These are phyloP conservation scores for Temnothorax unifasciatus DNA, from an alignment of 2,888 invertebrate genomes.

Conservation along the genomic window DNA sequence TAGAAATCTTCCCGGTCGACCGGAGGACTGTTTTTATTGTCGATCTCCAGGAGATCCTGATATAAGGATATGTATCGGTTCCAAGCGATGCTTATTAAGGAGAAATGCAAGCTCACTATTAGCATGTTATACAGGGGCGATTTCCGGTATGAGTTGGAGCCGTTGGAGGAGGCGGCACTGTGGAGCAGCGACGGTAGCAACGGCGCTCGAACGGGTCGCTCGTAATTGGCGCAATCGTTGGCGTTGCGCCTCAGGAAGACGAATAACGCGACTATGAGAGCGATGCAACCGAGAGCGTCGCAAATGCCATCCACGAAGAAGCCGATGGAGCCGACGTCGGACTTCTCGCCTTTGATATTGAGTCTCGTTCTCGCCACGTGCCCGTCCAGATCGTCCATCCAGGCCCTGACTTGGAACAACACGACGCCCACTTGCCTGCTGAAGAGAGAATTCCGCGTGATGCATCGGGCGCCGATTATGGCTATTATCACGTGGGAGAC, in stretches of 20 bases:
- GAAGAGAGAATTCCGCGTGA: not conserved
- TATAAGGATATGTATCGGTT: not conserved
- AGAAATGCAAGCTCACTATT: not conserved
- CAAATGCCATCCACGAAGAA: not conserved
- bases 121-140: not conserved
- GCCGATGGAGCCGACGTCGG: not conserved
- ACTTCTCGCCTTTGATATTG: not conserved
- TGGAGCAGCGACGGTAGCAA: not conserved
- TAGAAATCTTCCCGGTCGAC: not conserved
- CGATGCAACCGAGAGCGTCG: not conserved
- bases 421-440: not conserved
- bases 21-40: not conserved
- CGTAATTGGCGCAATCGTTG: not conserved
- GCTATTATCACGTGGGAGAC: not conserved
- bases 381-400: slow-evolving; percentile 95
- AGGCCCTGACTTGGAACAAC: slow-evolving; percentile 84
- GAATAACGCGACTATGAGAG: not conserved
- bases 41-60: not conserved
- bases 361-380: slow-evolving; percentile 89
- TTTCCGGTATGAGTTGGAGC: not conserved
- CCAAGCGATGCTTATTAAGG: not conserved
- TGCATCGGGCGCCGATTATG: not conserved
- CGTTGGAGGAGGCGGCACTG: not conserved
- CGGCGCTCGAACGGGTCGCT: not conserved
- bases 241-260: not conserved